Evolutionary conservation across 2,888 invertebrate species (phyloP).

Genomic region (Lasioglossum morio): DNA sequence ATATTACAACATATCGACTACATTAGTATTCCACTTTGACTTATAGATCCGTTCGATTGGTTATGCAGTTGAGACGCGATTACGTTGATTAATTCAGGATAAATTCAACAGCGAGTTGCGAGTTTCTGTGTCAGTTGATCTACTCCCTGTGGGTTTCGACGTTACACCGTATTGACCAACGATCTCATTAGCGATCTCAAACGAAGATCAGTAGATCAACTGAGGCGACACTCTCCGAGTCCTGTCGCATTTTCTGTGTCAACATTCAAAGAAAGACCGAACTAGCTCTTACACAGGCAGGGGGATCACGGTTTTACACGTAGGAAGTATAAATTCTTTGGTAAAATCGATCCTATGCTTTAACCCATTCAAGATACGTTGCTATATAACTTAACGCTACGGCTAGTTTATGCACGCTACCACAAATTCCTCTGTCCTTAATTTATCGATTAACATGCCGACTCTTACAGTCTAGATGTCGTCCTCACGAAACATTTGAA

Average conservation of each 20-base stretch:
- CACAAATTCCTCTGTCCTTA: slow-evolving; percentile 35
- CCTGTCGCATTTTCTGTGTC: not conserved
- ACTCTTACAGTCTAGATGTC: not conserved
- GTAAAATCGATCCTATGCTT: slow-evolving; percentile 50
- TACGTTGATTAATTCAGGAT: slow-evolving; percentile 54
- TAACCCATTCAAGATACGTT: slow-evolving; percentile 44
- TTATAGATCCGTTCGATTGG: slow-evolving; percentile 50
- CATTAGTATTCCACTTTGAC: slow-evolving; percentile 57
- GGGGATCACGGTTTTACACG: slow-evolving; percentile 30
- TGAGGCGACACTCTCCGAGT: not conserved
- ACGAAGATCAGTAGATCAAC: slow-evolving; percentile 33
- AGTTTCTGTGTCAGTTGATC: slow-evolving; percentile 48
- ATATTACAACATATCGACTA: slow-evolving; percentile 67
- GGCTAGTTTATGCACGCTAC: slow-evolving; percentile 56
- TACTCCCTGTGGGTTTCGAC: slow-evolving; percentile 20
- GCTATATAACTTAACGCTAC: slow-evolving; percentile 52
- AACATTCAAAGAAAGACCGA: slow-evolving; percentile 21
- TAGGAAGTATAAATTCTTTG: slow-evolving; percentile 45
- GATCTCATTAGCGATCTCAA: not conserved
- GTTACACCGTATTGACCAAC: not conserved
- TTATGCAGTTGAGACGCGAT: slow-evolving; percentile 59
- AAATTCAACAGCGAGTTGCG: slow-evolving; percentile 57
- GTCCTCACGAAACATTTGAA: slow-evolving; percentile 12
- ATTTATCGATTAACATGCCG: slow-evolving; percentile 46
- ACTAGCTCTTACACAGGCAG: slow-evolving; percentile 13